phyloP scores from a whole-genome alignment of 2,888 invertebrate species.

The Drosophila anomalipes region DNA sequence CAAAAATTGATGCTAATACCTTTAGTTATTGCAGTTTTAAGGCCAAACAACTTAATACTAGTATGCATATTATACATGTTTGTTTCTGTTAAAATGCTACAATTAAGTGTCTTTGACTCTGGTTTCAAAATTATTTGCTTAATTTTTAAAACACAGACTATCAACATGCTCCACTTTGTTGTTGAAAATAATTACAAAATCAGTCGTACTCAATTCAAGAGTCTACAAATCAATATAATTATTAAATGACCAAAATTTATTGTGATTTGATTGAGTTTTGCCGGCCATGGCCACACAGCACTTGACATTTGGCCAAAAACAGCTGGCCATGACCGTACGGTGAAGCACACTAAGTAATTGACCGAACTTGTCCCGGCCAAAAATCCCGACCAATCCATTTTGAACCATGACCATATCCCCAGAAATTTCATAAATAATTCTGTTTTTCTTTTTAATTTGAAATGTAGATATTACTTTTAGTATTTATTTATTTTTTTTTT shows the following conservation, averaged over 20 bases:
- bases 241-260: not conserved
- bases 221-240: not conserved
- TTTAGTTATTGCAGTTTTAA: not conserved
- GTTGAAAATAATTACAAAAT: not conserved
- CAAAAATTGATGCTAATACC: not conserved
- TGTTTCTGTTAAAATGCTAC: not conserved
- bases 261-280: not conserved
- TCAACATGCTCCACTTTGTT: not conserved
- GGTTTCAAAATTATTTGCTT: not conserved
- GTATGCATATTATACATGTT: not conserved
- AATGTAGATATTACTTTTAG: not conserved
- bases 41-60: not conserved
- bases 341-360: constrained; percentile 47
- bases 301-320: constrained; percentile 62
- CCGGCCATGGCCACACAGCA: constrained; percentile 42
- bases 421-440: too few relatives aligned
- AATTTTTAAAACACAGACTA: not conserved
- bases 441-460: not conserved
- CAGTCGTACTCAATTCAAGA: not conserved
- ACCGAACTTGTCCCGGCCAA: constrained; percentile 30
- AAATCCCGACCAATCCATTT: too few relatives aligned
- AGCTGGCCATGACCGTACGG: constrained; percentile 45
- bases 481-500: not conserved
- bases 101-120: not conserved
- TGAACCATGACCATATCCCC: too few relatives aligned